These are phyloP conservation scores for Rhinolophus sinicus DNA, from an alignment of 2,113 vertebrate species.

Conservation along the genomic window DNA sequence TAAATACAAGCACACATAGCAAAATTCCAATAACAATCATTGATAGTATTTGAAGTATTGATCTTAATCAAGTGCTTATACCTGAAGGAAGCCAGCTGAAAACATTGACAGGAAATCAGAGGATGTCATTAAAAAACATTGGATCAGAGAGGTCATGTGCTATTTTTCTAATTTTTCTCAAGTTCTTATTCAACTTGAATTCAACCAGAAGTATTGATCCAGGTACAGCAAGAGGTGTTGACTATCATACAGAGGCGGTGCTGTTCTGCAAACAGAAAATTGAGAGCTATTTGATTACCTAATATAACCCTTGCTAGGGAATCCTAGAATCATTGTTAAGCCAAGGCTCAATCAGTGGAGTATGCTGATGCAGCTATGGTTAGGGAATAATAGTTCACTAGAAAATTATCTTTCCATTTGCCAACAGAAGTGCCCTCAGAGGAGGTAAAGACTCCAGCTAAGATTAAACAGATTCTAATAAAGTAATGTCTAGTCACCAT, in stretches of 20 bases:
- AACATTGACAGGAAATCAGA: background rate
- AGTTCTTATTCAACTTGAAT: background rate
- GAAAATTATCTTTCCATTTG: background rate
- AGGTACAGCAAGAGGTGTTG: background rate
- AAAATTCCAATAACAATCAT: background rate
- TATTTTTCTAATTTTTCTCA: background rate
- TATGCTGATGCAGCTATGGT: background rate
- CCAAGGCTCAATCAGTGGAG: background rate
- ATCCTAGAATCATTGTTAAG: background rate
- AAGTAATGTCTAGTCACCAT: background rate
- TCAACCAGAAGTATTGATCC: background rate
- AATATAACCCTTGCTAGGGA: background rate
- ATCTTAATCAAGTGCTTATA: background rate
- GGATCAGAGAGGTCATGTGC: background rate
- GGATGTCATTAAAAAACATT: background rate
- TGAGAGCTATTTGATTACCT: no score
- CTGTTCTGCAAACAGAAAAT: background rate
- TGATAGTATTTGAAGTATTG: background rate
- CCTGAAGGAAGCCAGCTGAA: background rate
- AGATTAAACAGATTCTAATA: slow-evolving; percentile 6
- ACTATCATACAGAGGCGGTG: background rate
- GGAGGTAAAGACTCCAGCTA: background rate
- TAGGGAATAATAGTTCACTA: background rate
- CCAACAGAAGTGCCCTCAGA: background rate
- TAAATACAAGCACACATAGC: background rate